Evolutionary conservation across 1,140 invertebrate species (phyloP).

Genomic region (Dendroctonus valens): DNA sequence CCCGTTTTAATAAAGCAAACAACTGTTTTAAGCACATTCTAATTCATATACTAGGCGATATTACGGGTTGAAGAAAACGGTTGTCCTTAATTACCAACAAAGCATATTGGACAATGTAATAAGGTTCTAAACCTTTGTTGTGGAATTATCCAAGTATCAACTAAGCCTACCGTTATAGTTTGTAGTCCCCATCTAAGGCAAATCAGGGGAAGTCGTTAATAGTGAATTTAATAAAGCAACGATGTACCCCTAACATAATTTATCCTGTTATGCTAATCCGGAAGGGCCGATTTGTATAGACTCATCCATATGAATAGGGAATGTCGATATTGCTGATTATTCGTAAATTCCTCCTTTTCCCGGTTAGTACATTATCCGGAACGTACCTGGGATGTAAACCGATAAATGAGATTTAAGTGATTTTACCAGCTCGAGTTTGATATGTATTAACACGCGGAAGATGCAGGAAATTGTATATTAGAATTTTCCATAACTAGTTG

Average conservation of each 20-base stretch:
- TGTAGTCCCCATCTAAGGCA: too few species aligned
- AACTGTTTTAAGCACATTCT: too few species aligned
- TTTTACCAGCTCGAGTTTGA: not conserved
- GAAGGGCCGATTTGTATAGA: conserved; percentile 2
- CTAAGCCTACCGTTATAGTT: too few species aligned
- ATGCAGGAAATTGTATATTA: too few species aligned
- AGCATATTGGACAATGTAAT: too few species aligned
- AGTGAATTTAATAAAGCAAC: not conserved
- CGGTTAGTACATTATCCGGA: not conserved
- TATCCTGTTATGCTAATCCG: conserved; percentile 2
- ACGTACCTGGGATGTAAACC: not conserved
- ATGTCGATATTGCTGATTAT: conserved; percentile 2
- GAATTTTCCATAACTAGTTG: too few species aligned
- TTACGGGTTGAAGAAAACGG: too few species aligned
- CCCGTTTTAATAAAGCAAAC: too few species aligned
- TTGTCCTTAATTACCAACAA: too few species aligned
- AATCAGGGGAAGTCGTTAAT: not conserved
- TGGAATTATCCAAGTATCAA: not conserved
- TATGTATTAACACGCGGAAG: not conserved
- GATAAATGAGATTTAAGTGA: not conserved
- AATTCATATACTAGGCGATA: too few species aligned
- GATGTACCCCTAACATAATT: conserved; percentile 2
- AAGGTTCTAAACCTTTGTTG: not conserved
- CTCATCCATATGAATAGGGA: not conserved
- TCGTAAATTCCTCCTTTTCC: not conserved